Conservation (phyloP, 2,113 vertebrate genomes). For the Mus spicilegus region DNA sequence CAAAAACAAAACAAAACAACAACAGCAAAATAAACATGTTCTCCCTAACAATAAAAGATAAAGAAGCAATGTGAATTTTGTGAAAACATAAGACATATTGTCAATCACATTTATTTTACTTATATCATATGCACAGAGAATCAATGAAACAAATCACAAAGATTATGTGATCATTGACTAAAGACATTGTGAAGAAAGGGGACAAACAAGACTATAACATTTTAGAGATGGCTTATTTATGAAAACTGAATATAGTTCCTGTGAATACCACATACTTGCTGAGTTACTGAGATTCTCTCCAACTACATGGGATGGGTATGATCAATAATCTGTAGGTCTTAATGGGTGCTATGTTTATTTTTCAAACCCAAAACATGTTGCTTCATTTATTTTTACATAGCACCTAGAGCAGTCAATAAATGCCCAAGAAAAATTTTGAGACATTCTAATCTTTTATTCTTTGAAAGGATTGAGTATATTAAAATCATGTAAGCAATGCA, state of each 20-base stretch:
- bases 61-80: not conserved
- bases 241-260: too few species aligned
- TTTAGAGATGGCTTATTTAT: not conserved
- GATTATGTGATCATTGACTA: not conserved
- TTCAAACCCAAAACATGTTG: not conserved
- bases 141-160: not conserved
- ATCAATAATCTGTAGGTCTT: not conserved
- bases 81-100: not conserved
- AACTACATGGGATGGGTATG: rapidly evolving
- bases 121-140: not conserved
- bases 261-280: not conserved
- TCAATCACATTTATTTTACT: not conserved
- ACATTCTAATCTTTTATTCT: not conserved
- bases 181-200: not conserved
- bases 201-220: not conserved
- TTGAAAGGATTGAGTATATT: not conserved
- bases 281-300: not conserved
- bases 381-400: not conserved
- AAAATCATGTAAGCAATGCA: not conserved
- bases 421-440: not conserved
- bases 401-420: not conserved
- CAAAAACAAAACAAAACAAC: too few species aligned
- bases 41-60: not conserved
- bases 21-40: not conserved
- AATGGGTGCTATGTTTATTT: not conserved